Base-by-base conservation (phyloP, 2,888 invertebrate species). In the Yponomeuta plumbellus region DNA sequence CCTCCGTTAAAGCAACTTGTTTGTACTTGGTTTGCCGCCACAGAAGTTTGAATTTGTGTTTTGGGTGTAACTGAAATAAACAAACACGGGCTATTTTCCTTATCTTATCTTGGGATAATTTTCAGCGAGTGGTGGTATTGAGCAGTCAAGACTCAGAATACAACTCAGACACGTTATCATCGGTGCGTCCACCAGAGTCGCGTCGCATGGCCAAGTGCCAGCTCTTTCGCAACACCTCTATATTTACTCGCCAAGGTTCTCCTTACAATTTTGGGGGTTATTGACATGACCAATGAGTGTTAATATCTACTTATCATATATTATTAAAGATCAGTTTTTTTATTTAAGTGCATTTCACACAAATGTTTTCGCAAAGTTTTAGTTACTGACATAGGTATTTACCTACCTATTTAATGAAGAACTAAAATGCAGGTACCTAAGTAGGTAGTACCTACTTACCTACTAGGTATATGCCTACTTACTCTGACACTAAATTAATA, bases 241-340 rank as follows among this genome's bases (percentile, higher is more conserved):
- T 81, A 83, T 86, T 81, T 88, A 85, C 74, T 71, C 77, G 77
- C 82, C 87, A 89, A 88, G 89, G 88, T 88, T 87, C 80, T 80
- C 80, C 80, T 79, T 83, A 84, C 84, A 83, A 84, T 83, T 89
- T 88, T 86, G 85, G 84, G 81, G 90, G 90, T 91, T 89, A 90
- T 88, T 91, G 90, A 91, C 91, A 85, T 86, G 82, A 82, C 75
- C 77, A 79, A 74, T 71, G 73, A 71, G 76, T 86, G n/a, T n/a
- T n/a, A n/a, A n/a, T n/a, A n/a, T 85, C 84, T 82, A 84, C 80
- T 85, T 85, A 80, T 8, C 5, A 8, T 13, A 70, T 74, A 77
- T 85, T 85, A 86, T 77, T 71, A 77, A 80, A 85, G 75, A 73
- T 77, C 74, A 72, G 8, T 34, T 34, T 34, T 34, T 34, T 6